Conservation (phyloP, 2,113 vertebrate species). For the Mus pahari region DNA sequence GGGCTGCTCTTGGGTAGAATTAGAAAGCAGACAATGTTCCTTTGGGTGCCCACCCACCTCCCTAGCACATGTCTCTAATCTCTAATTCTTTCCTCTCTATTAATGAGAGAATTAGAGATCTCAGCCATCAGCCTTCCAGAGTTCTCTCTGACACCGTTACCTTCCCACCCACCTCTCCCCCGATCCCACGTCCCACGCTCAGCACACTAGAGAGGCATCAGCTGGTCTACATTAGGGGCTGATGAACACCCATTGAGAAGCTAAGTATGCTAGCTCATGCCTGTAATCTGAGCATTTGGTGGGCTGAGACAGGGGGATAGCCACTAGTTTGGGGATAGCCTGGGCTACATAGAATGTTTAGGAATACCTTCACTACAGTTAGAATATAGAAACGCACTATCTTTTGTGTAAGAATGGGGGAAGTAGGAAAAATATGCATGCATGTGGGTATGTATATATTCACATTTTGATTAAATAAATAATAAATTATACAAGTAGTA, state of each 20-base stretch:
- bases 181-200: background rate
- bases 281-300: background rate
- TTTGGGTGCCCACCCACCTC: background rate
- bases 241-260: background rate
- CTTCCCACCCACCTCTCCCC: background rate
- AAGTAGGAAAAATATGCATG: background rate
- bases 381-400: background rate
- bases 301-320: background rate
- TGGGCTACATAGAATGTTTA: background rate
- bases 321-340: background rate
- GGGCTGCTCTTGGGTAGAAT: background rate
- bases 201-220: background rate
- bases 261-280: background rate
- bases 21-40: background rate
- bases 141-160: background rate
- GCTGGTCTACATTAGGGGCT: background rate
- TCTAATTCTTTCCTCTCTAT: background rate
- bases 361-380: background rate
- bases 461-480: constrained; percentile 25
- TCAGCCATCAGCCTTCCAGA: background rate
- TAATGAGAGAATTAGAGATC: background rate
- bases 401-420: background rate
- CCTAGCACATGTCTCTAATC: background rate
- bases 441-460: background rate
- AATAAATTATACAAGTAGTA: background rate